A percentile compares a stretch with the other conserved stretches of the same genome.
Evolutionary conservation across 2,888 invertebrate genomes (phyloP).

Genomic region (Drosophila mimetica): DNA sequence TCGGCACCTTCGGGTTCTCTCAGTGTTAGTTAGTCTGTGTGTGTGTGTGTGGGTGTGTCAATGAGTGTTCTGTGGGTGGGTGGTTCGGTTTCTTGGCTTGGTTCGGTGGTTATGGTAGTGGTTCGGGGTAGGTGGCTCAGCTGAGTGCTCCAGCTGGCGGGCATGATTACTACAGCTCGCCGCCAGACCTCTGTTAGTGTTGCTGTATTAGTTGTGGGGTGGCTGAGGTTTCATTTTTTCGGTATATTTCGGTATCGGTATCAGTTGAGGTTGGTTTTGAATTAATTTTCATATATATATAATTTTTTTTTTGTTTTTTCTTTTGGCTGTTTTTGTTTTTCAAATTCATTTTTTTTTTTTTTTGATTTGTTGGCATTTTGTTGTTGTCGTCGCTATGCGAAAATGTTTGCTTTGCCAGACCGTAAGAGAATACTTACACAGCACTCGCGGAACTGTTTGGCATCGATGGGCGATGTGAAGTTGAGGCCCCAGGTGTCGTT

Average conservation of each 20-base stretch:
- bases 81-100: constrained; percentile 18
- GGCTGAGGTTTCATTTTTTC: constrained; percentile 64
- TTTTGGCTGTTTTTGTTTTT: constrained; percentile 52
- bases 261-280: constrained; percentile 63
- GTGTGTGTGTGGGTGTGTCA: constrained; percentile 11
- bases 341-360: constrained; percentile 8
- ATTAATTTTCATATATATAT: constrained; percentile 26
- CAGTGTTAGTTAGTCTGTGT: constrained; percentile 18
- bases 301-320: constrained; percentile 21
- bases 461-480: constrained; percentile 98
- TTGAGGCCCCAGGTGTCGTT: constrained; percentile 99
- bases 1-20: constrained; percentile 27
- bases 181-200: constrained; percentile 40
- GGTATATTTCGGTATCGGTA: constrained; percentile 62
- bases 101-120: constrained; percentile 8
- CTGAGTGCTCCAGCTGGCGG: constrained; percentile 40
- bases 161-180: constrained; percentile 41
- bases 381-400: constrained; percentile 59
- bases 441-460: constrained; percentile 98
- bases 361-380: constrained; percentile 45
- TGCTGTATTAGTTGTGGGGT: constrained; percentile 53
- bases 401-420: constrained; percentile 70
- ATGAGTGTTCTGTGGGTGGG: constrained; percentile 30
- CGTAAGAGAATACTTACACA: constrained; percentile 91
- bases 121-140: constrained; percentile 36